Percentiles rank a stretch among this genome's conserved stretches.
Evolutionary conservation across 2,797 vertebrate genomes (phyloP).

Genomic region (Tympanoctomys barrerae): DNA sequence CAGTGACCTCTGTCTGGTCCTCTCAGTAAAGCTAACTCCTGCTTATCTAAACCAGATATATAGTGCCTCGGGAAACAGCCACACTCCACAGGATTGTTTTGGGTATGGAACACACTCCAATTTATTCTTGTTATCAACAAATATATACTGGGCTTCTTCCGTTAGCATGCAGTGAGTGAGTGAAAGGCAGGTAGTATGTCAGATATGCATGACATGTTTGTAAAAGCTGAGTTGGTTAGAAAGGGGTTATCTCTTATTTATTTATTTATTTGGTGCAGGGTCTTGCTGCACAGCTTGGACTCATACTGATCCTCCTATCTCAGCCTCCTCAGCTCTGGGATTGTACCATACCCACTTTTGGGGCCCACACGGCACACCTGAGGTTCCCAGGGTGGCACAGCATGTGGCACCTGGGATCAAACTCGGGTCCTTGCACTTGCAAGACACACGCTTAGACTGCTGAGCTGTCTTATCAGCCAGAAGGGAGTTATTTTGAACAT

Average conservation of each 20-base stretch:
- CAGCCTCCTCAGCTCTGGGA: too few relatives aligned
- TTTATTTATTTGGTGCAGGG: too few relatives aligned
- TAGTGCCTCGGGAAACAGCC: constrained; percentile 45
- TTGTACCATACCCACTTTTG: too few relatives aligned
- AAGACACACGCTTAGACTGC: too few relatives aligned
- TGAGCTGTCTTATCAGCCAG: background rate
- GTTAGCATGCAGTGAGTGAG: background rate
- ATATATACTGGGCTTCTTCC: constrained; percentile 49
- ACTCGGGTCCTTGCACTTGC: too few relatives aligned
- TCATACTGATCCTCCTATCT: too few relatives aligned
- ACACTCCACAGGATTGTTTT: constrained; percentile 59
- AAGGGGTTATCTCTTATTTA: background rate
- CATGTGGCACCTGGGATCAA: too few relatives aligned
- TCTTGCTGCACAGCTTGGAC: too few relatives aligned
- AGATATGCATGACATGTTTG: background rate
- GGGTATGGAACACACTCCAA: constrained; percentile 39
- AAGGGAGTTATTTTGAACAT: background rate
- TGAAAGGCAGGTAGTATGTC: background rate
- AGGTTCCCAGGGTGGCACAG: too few relatives aligned
- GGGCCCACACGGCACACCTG: too few relatives aligned
- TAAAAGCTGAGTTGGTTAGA: background rate
- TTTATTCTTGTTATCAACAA: constrained; percentile 39
- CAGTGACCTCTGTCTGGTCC: constrained; percentile 67
- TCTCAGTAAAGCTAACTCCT: constrained; percentile 65
- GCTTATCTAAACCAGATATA: constrained; percentile 67